Base-by-base conservation (phyloP, 1,140 invertebrate species). In the Formica exsecta region DNA sequence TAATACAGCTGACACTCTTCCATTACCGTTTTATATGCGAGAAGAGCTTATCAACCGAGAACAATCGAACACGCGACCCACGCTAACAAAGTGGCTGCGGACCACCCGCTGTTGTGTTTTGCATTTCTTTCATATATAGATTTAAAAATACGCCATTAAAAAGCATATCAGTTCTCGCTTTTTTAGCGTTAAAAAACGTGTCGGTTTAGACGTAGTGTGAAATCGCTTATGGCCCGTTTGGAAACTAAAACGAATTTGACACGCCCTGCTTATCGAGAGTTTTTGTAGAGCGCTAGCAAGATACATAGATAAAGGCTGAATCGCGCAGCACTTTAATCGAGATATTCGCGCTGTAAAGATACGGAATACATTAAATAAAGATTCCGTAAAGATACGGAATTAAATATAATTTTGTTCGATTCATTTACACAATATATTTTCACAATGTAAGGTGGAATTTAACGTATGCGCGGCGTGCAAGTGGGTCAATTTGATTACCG, bases 191-290 rank as follows among this genome's bases (percentile, higher is more conserved):
- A 32, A 32, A 32, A 32, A 32, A 32, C 66, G 79, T 62, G 54
- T 57, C 36, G 68, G 38, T 44, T 38, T 22, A 51, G 66, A 71
- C 54, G 9, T 44, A 22, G 79, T 61, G 79, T 83, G 68, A 83
- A 83, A 74, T 73, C 79, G 79, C 68, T 83, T 48, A 74, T 61
- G 79, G 62, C 79, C 68, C n/a, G 68, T 29, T 74, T 62, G 36
- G n/a, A 57, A 74, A 59, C 68, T 83, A 25, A 83, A 59, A 71
- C n/a, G 66, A 73, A 83, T 83, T 74, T 61, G 54, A 74, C 79
- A 74, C 68, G 68, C 38, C 41, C 36, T 32, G 68, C 57, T 83
- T 61, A 62, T 71, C 54, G 25, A 25, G n/a, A 44, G 54, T 44
- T 71, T 81, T 61, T 41, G 8, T 25, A 59, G 70, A 36, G n/a